Base-by-base conservation (phyloP, 2,113 vertebrate species). In the Anas platyrhynchos region DNA sequence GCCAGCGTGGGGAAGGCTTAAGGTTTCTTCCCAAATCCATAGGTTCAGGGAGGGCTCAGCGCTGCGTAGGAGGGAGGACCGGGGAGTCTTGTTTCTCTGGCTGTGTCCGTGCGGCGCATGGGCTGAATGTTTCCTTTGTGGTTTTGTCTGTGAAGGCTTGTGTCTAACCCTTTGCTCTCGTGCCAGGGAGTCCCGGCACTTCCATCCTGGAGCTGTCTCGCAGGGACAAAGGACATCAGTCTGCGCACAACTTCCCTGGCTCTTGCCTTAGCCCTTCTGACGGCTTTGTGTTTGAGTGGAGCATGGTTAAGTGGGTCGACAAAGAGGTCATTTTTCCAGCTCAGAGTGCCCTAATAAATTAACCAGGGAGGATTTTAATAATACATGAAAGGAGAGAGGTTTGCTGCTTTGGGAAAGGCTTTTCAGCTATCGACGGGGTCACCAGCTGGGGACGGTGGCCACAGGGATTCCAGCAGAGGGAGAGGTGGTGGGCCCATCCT, bases 71-170 rank as follows among this genome's bases (percentile, higher is more conserved):
- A 89, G 76, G 78, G 7, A 31, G 55, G 63, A 79, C 68, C 1
- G 0, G 41, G 59, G 78, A 83, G 68, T 67, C 89, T 94, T 94
- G 76, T 95, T 95, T 92, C 88, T 91, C 78, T 63, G 78, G 16
- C 94, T 73, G 36, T 46, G 67, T 80, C 78, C 87, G 3, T 69
- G 76, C 13, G 6, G 77, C 1, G 0, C 52, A 81, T 18, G 36
- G 58, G 78, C 87, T 97, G 95, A 97, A 95, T 97, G 91, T 96
- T 96, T 95, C 91, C 89, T 96, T 95, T 96, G 95, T 96, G 93
- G 82, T 71, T 94, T 77, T 61, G 50, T 96, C 82, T 96, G 87
- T 95, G 85, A 83, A 89, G 75, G 89, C 95, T 95, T 96, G 91
- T 96, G 90, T 96, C 83, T 89, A 54, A 27, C 85, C 79, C 95